Percentiles rank a stretch among this genome's conserved stretches.
These are phyloP conservation scores for Spodoptera picta DNA, from an alignment of 2,888 invertebrate genomes.

Conservation along the genomic window DNA sequence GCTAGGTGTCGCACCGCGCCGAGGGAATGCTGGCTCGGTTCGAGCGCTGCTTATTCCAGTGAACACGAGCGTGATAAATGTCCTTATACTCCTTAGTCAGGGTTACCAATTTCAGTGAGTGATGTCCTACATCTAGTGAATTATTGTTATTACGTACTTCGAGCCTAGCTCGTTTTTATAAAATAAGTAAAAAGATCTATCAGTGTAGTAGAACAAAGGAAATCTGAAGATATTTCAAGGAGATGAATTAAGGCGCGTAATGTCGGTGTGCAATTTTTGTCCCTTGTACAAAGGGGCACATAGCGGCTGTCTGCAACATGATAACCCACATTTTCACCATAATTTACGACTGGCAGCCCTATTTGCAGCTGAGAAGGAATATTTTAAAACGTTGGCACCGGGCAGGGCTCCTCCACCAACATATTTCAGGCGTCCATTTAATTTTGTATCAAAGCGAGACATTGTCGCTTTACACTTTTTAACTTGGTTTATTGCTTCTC, in stretches of 20 bases:
- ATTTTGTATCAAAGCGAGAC: constrained; percentile 49
- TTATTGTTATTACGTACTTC: too few species aligned
- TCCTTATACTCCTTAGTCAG: constrained; percentile 30
- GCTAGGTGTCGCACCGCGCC: background rate
- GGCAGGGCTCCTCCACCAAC: constrained; percentile 32
- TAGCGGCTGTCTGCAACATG: background rate
- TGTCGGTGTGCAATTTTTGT: background rate
- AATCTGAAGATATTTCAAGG: constrained; percentile 1
- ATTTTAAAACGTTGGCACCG: constrained; percentile 53
- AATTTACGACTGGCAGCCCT: constrained; percentile 36
- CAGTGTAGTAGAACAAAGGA: background rate
- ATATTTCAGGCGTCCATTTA: constrained; percentile 57
- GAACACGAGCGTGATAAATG: constrained; percentile 43
- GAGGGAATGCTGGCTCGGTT: constrained; percentile 9
- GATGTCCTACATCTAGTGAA: background rate
- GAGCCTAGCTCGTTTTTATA: too few species aligned
- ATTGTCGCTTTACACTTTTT: constrained; percentile 46
- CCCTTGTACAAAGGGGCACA: background rate
- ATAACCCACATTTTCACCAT: constrained; percentile 11
- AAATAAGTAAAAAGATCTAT: too few species aligned
- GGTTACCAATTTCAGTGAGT: constrained; percentile 13
- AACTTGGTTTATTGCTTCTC: constrained; percentile 48
- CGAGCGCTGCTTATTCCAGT: constrained; percentile 43
- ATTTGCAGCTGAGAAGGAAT: constrained; percentile 35
- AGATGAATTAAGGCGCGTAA: too few species aligned